These are phyloP conservation scores for Chrysomela aeneicollis DNA, from an alignment of 2,888 invertebrate genomes.

Conservation along the genomic window DNA sequence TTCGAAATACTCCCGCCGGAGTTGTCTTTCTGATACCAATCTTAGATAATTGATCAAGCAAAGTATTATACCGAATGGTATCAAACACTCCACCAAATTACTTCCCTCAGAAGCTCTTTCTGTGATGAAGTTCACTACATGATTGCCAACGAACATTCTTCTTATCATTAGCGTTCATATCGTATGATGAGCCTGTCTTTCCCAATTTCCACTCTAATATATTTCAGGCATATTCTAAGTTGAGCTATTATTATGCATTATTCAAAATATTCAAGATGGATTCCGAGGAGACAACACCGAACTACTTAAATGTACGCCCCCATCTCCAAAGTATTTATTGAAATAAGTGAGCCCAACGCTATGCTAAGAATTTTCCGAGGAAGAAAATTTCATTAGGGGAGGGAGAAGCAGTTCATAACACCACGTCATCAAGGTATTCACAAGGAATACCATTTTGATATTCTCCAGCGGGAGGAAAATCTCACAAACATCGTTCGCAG, in stretches of 20 bases:
- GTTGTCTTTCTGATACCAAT: too few species aligned
- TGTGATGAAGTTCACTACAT: too few species aligned
- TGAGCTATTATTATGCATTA: neutral
- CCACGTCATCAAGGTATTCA: conserved; percentile 26
- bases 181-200: neutral
- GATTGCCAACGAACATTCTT: too few species aligned
- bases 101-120: too few species aligned
- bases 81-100: too few species aligned
- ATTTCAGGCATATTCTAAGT: neutral
- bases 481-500: conserved; percentile 1
- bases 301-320: conserved; percentile 11
- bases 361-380: conserved; percentile 19
- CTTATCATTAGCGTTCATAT: neutral
- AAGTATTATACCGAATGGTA: too few species aligned
- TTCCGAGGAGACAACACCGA: neutral
- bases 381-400: conserved; percentile 15
- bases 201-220: neutral
- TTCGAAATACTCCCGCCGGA: too few species aligned
- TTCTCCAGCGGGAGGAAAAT: conserved; percentile 6
- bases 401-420: conserved; percentile 11
- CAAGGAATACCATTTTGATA: conserved; percentile 22
- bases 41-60: too few species aligned
- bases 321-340: conserved; percentile 20
- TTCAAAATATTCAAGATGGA: neutral
- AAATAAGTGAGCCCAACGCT: conserved; percentile 20